These are phyloP conservation scores for Fregetta grallaria DNA, from an alignment of 2,113 vertebrate genomes.

Conservation along the genomic window DNA sequence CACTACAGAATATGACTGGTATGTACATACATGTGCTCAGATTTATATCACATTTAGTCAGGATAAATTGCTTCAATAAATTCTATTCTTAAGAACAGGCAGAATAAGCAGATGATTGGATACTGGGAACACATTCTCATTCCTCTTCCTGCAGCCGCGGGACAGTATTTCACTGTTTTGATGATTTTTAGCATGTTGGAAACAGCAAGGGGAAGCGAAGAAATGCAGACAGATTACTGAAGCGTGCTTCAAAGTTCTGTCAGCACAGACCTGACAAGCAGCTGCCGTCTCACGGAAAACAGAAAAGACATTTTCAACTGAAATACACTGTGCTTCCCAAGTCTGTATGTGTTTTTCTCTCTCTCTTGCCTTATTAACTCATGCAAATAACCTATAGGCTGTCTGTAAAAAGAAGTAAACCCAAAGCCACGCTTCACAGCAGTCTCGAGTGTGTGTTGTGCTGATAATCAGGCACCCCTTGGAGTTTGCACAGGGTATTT, in stretches of 20 bases:
- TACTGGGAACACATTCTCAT: conserved; percentile 31
- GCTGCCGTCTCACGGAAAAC: not conserved
- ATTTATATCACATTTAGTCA: conserved; percentile 70
- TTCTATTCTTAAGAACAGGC: conserved; percentile 50
- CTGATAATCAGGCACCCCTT: not conserved
- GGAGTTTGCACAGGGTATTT: not conserved
- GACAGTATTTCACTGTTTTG: not conserved
- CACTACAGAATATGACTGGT: not conserved
- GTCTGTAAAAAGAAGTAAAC: not conserved
- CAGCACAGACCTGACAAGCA: not conserved
- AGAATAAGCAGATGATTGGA: conserved; percentile 61
- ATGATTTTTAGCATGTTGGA: not conserved
- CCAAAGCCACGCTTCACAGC: not conserved
- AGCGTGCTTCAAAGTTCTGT: not conserved
- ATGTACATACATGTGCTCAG: conserved; percentile 44
- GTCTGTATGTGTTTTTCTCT: not conserved
- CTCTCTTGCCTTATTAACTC: not conserved
- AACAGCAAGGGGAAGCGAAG: not conserved
- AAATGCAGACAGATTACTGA: not conserved
- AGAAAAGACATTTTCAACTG: not conserved
- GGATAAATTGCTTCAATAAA: conserved; percentile 77
- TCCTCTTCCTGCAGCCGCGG: conserved; percentile 26
- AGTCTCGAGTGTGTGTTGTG: not conserved
- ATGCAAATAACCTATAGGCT: not conserved
- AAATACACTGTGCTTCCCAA: not conserved